Evolutionary conservation across 2,797 vertebrate genomes (phyloP).

Genomic region (Malurus splendens): DNA sequence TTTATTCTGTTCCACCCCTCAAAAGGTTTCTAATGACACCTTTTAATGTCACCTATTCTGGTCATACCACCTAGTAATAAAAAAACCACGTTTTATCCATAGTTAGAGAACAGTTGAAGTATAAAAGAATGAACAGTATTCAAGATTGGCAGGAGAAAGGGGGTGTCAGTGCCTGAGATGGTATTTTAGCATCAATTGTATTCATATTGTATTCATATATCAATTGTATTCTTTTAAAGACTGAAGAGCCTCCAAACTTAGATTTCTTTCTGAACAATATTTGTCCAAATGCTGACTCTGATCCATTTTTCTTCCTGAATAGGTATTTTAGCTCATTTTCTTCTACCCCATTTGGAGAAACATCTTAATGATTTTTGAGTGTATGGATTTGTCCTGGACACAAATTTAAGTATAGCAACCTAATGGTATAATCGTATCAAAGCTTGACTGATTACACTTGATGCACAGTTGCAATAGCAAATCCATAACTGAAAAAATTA

Average conservation of each 20-base stretch:
- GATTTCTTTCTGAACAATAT: background rate
- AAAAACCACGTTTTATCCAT: background rate
- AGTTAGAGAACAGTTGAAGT: background rate
- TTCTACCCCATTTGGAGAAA: background rate
- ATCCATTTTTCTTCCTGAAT: background rate
- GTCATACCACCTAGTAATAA: background rate
- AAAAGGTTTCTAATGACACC: background rate
- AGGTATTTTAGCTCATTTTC: background rate
- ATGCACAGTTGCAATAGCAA: background rate
- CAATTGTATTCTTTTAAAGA: background rate
- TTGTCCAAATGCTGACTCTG: background rate
- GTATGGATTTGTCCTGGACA: background rate
- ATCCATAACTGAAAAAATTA: background rate
- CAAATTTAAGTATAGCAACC: background rate
- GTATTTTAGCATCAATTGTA: background rate
- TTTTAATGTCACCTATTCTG: background rate
- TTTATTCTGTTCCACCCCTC: background rate
- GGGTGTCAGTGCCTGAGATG: background rate
- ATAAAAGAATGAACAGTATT: background rate
- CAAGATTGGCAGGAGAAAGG: background rate
- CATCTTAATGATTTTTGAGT: background rate
- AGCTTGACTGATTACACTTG: background rate
- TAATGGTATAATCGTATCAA: background rate
- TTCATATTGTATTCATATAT: background rate
- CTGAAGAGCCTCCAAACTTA: background rate